Evolutionary conservation across 2,888 invertebrate species (phyloP).

Genomic region (Crossocerus cetratus): DNA sequence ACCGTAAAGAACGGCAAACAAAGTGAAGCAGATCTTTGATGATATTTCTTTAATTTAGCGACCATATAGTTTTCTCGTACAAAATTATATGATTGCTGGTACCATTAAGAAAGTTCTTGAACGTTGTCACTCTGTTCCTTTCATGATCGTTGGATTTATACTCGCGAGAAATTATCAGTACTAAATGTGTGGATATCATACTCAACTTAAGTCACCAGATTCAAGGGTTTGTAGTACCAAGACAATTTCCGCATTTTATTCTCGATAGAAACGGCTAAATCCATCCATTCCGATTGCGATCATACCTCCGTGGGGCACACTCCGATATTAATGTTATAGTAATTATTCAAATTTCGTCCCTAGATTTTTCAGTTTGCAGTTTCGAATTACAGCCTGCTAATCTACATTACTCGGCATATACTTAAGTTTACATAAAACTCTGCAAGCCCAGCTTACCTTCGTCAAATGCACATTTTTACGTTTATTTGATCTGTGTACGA

Average conservation of each 20-base stretch:
- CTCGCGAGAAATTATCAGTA: conserved; percentile 40
- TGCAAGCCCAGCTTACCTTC: conserved; percentile 65
- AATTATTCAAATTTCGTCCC: conserved; percentile 35
- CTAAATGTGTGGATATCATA: conserved; percentile 34
- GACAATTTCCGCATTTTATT: conserved; percentile 27
- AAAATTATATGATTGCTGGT: conserved; percentile 48
- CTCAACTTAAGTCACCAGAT: conserved; percentile 39
- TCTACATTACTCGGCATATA: conserved; percentile 55
- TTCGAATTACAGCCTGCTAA: conserved; percentile 50
- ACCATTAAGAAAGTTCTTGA: conserved; percentile 41
- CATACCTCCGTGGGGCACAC: conserved; percentile 27
- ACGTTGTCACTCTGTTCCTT: conserved; percentile 29
- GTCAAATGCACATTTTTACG: conserved; percentile 59
- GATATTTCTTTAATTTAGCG: conserved; percentile 25
- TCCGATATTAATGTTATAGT: conserved; percentile 20
- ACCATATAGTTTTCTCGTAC: conserved; percentile 31
- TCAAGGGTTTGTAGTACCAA: conserved; percentile 22
- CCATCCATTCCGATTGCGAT: conserved; percentile 36
- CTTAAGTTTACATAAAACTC: conserved; percentile 57
- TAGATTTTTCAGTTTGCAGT: conserved; percentile 23
- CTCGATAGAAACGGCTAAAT: conserved; percentile 42
- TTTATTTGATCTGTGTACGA: conserved; percentile 46
- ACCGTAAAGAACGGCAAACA: conserved; percentile 4
- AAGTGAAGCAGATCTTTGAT: conserved; percentile 24
- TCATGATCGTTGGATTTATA: conserved; percentile 37